Conservation (phyloP, 2,797 vertebrate species). For the Brachymystax lenok region DNA sequence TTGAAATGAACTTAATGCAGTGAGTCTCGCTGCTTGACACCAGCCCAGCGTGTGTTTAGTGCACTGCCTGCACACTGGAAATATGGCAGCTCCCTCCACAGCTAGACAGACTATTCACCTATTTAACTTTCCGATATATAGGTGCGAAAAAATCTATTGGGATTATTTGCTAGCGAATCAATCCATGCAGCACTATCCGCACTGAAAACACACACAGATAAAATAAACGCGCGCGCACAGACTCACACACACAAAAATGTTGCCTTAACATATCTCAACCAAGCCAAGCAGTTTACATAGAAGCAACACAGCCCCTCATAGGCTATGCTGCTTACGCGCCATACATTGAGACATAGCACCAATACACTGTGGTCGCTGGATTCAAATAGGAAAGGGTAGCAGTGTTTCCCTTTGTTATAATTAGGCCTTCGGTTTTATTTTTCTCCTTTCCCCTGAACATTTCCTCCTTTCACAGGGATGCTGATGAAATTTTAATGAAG, state of each 20-base stretch:
- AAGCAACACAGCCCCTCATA: conserved; percentile 36
- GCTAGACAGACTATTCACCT: conserved; percentile 74
- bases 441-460: conserved; percentile 78
- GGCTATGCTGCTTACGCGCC: conserved; percentile 29
- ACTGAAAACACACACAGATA: conserved; percentile 7
- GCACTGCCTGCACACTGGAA: conserved; percentile 62
- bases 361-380: conserved; percentile 53
- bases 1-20: conserved; percentile 93
- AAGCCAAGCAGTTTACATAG: conserved; percentile 48
- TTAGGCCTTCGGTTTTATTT: conserved; percentile 82
- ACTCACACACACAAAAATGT: background rate
- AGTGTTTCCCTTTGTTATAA: conserved; percentile 83
- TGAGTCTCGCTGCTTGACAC: conserved; percentile 83
- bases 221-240: background rate
- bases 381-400: conserved; percentile 71
- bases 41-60: background rate
- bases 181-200: conserved; percentile 35
- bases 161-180: conserved; percentile 68
- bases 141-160: conserved; percentile 79
- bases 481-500: conserved; percentile 99
- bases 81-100: conserved; percentile 77
- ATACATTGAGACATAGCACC: conserved; percentile 34
- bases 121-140: conserved; percentile 80
- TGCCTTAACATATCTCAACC: conserved; percentile 33
- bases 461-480: conserved; percentile 89